Percentiles rank a stretch among this genome's conserved stretches.
Evolutionary conservation across 2,888 invertebrate genomes (phyloP).

Genomic region (Morpho deidamia): DNA sequence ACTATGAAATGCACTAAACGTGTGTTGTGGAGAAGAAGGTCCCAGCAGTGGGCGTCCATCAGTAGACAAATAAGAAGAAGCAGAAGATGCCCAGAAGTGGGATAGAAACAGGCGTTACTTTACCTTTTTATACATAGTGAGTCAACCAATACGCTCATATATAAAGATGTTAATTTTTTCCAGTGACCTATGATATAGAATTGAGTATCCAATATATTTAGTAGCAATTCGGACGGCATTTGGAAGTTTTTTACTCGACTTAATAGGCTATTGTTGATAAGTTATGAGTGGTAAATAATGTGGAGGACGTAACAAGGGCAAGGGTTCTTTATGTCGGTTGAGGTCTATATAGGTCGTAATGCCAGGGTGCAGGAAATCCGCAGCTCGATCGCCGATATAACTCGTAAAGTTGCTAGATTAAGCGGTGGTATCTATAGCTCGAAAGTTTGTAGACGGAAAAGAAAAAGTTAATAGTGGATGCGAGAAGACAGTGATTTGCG

Average conservation of each 20-base stretch:
- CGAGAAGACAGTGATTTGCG: constrained; percentile 24
- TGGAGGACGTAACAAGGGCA: constrained; percentile 25
- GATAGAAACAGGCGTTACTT: no score
- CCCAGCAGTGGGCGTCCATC: no score
- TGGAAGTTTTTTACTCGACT: constrained; percentile 36
- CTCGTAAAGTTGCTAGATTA: constrained; percentile 40
- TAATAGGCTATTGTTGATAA: constrained; percentile 57
- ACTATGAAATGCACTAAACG: no score
- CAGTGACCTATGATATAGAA: no score
- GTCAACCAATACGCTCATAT: no score
- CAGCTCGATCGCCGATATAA: constrained; percentile 36
- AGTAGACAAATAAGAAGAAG: no score
- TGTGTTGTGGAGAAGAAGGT: no score
- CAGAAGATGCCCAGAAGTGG: no score
- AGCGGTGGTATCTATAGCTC: constrained; percentile 30
- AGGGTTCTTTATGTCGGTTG: constrained; percentile 27
- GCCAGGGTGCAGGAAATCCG: constrained; percentile 36
- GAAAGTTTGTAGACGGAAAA: constrained; percentile 24
- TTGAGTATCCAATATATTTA: constrained; percentile 35
- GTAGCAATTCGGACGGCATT: constrained; percentile 35
- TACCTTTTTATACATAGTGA: no score
- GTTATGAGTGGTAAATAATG: constrained; percentile 51
- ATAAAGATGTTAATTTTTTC: no score
- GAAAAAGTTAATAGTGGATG: constrained; percentile 22
- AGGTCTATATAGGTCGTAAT: constrained; percentile 29